Base-by-base conservation (phyloP, 2,113 vertebrate genomes). In the Electrona antarctica region DNA sequence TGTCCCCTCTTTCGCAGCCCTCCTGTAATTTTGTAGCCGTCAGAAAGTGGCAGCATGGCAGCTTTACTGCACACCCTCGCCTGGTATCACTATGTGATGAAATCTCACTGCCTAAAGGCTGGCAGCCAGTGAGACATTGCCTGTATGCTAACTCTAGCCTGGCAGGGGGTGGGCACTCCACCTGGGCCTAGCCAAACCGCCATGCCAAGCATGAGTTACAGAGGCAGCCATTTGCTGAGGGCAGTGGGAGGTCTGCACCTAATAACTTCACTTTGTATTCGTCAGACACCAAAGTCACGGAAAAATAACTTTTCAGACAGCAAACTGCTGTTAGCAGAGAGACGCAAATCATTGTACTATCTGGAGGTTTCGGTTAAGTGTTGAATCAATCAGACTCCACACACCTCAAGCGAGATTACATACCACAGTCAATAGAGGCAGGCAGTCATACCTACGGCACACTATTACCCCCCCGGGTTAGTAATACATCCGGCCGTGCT, bases 61-160 rank as follows among this genome's bases (percentile, higher is more conserved):
- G 68, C 75, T 90, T 88, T 83, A 83, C 79, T 74, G 74, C 79
- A 69, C 71, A 74, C 77, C 63, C 76, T 88, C 73, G 77, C 78
- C 77, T 74, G 60, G 71, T 79, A 74, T 80, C 81, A 69, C 15
- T 66, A 78, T 54, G 70, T 81, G 85, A 88, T 80, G 82, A 85
- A 88, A 89, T 87, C 33, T 41, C 80, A 76, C 76, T 66, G 87
- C 77, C 86, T 78, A 80, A 87, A 89, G 87, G 77, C 81, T 88
- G 88, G 83, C 85, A 89, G 79, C 60, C 68, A 74, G 64, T 67
- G 82, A 90, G 73, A 88, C 87, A 86, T 50, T 73, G 83, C 76
- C 74, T 86, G 81, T 89, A 84, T 88, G 84, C 73, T 88, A 89
- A 89, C 86, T 68, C 69, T 8, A 65, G 70, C 74, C 67, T 3